These are phyloP conservation scores for Micrasema minimum DNA, from an alignment of 1,140 invertebrate species.

Conservation along the genomic window DNA sequence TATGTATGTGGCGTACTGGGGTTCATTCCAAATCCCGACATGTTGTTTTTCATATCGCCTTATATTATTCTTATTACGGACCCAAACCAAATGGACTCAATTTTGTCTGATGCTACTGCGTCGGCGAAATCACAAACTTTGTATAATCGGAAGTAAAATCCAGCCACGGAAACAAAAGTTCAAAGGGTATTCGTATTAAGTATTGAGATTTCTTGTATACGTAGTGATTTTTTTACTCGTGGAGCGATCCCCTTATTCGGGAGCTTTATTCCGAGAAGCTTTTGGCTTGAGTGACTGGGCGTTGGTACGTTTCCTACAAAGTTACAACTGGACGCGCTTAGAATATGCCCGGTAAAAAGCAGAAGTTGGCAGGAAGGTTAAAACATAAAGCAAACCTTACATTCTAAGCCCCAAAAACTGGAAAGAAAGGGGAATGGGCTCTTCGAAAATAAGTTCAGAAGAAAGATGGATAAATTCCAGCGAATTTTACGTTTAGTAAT, in stretches of 20 bases:
- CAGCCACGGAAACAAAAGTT: not conserved
- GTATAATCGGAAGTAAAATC: not conserved
- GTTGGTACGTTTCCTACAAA: slow-evolving; percentile 45
- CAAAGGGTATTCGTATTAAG: not conserved
- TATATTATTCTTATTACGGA: slow-evolving; percentile 54
- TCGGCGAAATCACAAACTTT: not conserved
- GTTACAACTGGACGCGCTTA: slow-evolving; percentile 41
- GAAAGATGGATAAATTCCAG: slow-evolving; percentile 48
- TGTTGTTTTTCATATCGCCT: slow-evolving; percentile 54
- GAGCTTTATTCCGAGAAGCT: not conserved
- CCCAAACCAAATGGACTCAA: slow-evolving; percentile 54
- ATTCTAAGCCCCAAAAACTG: slow-evolving; percentile 39
- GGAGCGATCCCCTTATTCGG: not conserved
- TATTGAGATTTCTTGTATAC: not conserved
- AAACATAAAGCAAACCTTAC: slow-evolving; percentile 11
- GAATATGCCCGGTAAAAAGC: slow-evolving; percentile 29
- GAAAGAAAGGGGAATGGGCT: slow-evolving; percentile 41
- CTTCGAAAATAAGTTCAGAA: slow-evolving; percentile 50
- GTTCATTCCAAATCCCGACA: slow-evolving; percentile 53
- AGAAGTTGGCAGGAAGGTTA: not conserved
- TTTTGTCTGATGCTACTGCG: slow-evolving; percentile 47
- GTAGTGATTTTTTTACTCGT: not conserved
- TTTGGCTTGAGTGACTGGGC: slow-evolving; percentile 35
- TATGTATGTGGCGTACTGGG: slow-evolving; percentile 28
- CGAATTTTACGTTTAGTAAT: slow-evolving; percentile 19